These are phyloP conservation scores for Tolypeutes matacus DNA, from an alignment of 2,797 vertebrate genomes.

Conservation along the genomic window DNA sequence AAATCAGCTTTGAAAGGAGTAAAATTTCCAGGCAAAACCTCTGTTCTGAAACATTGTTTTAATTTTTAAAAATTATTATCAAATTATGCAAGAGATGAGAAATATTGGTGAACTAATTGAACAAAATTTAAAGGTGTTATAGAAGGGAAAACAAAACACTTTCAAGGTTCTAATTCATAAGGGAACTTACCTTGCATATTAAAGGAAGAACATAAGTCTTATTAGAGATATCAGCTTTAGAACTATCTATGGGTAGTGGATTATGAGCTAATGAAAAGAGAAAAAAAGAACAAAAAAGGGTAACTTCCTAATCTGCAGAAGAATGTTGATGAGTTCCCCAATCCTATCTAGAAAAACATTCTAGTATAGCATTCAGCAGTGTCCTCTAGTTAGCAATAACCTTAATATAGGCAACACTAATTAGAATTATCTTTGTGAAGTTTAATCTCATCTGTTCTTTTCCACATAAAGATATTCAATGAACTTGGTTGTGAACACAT, in stretches of 20 bases:
- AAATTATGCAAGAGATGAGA: constrained; percentile 1
- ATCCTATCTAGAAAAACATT: neutral
- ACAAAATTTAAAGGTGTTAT: neutral
- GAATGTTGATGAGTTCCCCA: neutral
- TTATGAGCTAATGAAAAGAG: neutral
- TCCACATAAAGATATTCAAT: neutral
- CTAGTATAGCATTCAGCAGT: neutral
- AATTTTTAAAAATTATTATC: neutral
- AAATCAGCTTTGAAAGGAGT: neutral
- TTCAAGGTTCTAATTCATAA: neutral
- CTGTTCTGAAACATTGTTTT: neutral
- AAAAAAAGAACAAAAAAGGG: neutral
- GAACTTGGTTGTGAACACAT: neutral
- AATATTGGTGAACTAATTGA: neutral
- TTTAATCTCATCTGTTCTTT: neutral
- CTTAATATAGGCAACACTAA: neutral
- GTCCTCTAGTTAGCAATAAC: neutral
- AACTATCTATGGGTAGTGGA: neutral
- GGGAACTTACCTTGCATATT: neutral
- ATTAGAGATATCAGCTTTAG: neutral
- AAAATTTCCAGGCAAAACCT: neutral
- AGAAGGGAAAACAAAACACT: neutral
- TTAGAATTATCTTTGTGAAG: neutral
- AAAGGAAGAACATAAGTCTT: neutral
- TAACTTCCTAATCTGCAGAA: neutral